Conservation (phyloP, 2,113 vertebrate species). For the Cisticola juncidis region DNA sequence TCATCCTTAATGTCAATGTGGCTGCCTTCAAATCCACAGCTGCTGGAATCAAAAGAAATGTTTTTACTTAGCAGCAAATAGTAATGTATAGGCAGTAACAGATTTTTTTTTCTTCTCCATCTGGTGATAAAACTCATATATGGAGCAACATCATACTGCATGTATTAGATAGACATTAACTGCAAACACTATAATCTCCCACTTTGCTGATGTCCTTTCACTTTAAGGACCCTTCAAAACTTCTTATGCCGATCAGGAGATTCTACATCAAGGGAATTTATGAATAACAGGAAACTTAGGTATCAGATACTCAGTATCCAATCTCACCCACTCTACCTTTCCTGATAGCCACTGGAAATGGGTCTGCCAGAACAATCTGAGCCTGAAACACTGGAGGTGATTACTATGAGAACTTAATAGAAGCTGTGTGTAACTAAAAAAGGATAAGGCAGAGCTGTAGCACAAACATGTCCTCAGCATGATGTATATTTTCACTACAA, state of each 20-base stretch:
- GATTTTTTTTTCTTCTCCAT: background rate
- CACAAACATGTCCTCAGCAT: fast-evolving
- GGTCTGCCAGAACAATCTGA: background rate
- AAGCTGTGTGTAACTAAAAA: background rate
- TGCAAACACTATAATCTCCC: background rate
- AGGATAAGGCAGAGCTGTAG: background rate
- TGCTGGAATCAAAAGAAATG: background rate
- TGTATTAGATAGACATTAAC: background rate
- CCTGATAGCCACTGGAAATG: background rate
- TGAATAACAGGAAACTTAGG: background rate
- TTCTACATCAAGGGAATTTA: background rate
- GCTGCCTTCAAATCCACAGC: background rate
- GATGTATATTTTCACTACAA: background rate
- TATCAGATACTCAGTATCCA: background rate
- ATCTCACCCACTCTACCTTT: background rate
- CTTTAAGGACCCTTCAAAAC: background rate
- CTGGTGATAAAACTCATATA: background rate
- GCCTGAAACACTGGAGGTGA: background rate
- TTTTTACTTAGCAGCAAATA: background rate
- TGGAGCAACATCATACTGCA: background rate
- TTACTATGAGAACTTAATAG: background rate
- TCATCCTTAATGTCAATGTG: background rate
- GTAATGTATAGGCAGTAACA: background rate
- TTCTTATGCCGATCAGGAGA: background rate
- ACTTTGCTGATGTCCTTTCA: background rate